phyloP scores from a whole-genome alignment of 2,888 invertebrate genomes.

The Eupithecia tripunctaria region DNA sequence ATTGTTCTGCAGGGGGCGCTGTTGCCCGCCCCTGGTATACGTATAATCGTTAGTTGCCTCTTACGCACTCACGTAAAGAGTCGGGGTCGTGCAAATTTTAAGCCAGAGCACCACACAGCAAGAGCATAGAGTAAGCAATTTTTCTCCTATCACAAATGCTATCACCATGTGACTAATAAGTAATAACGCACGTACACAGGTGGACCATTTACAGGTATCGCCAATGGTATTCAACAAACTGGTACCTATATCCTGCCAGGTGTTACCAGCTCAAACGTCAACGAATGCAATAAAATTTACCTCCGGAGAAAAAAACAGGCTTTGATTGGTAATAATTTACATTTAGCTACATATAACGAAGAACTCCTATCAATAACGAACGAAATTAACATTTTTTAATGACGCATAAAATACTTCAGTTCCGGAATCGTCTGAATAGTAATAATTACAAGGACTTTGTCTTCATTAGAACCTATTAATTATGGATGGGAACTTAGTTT shows the following conservation, averaged over 20 bases:
- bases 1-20: no score
- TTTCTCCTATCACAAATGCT: no score
- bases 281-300: slow-evolving; percentile 10
- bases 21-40: no score
- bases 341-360: slow-evolving; percentile 22
- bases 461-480: neutral
- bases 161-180: neutral
- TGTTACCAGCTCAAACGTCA: slow-evolving; percentile 16
- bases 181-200: no score
- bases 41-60: no score
- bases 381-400: slow-evolving; percentile 26
- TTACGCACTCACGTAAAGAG: no score
- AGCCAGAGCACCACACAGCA: no score
- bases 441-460: neutral
- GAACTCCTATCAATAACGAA: slow-evolving; percentile 20
- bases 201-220: neutral
- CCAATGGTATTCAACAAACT: neutral
- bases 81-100: no score
- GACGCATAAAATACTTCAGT: slow-evolving; percentile 7
- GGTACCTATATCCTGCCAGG: slow-evolving; percentile 9
- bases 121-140: no score
- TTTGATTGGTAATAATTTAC: slow-evolving; percentile 24
- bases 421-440: slow-evolving; percentile 4
- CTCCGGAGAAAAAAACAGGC: slow-evolving; percentile 27
- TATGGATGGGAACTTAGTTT: neutral